These are phyloP conservation scores for Tenrec ecaudatus DNA, from an alignment of 2,113 vertebrate species.

Conservation along the genomic window DNA sequence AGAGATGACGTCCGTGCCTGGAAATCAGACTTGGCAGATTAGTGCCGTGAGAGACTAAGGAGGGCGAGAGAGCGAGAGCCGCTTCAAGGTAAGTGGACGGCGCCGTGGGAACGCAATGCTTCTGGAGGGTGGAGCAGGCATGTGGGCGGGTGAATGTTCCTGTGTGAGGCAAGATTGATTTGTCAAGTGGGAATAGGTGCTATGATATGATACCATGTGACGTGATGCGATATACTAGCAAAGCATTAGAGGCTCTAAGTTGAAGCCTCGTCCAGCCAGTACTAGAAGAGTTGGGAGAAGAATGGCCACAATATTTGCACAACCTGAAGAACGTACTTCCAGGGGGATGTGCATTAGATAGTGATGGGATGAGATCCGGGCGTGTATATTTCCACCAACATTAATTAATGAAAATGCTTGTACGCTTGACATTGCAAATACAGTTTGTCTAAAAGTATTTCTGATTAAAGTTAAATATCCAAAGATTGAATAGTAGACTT, in stretches of 20 bases:
- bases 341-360: background rate
- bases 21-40: constrained; percentile 13
- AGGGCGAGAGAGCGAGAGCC: background rate
- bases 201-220: background rate
- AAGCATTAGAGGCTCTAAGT: background rate
- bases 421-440: background rate
- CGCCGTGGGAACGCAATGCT: background rate
- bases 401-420: background rate
- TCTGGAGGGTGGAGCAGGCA: background rate
- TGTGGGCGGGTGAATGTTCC: background rate
- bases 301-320: background rate
- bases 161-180: background rate
- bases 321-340: background rate
- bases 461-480: background rate
- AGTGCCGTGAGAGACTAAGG: background rate
- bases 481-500: background rate
- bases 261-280: no score
- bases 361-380: background rate
- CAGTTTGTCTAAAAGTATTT: background rate
- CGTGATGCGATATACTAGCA: background rate
- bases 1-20: constrained; percentile 49
- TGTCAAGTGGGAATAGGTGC: accelerated
- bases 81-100: background rate
- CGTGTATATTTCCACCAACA: background rate
- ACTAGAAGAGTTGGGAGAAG: background rate